A percentile compares a stretch with the other conserved stretches of the same genome.
Conservation (phyloP, 2,888 invertebrate species). For the Orthonevra nobilis region DNA sequence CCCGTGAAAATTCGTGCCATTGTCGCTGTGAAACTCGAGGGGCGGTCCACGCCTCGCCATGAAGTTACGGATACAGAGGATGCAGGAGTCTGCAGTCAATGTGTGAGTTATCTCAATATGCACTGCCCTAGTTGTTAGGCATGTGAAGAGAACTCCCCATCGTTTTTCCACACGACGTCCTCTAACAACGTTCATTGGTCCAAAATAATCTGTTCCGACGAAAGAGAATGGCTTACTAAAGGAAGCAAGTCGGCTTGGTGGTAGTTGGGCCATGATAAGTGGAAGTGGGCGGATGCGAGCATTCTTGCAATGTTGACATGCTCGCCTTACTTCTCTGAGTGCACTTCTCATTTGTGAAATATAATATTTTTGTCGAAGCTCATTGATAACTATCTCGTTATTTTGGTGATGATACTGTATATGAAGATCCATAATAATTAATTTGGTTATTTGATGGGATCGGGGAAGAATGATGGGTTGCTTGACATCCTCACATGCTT, state of each 20-base stretch:
- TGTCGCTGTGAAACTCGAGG: too few relatives aligned
- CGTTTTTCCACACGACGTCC: too few relatives aligned
- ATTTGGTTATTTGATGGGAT: not conserved
- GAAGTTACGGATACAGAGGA: not conserved
- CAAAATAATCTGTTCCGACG: too few relatives aligned
- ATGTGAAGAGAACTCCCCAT: too few relatives aligned
- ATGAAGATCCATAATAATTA: not conserved
- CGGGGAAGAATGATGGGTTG: constrained; percentile 12
- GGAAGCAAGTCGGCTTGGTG: too few relatives aligned
- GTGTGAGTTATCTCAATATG: too few relatives aligned
- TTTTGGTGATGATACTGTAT: constrained; percentile 13
- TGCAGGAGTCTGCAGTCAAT: not conserved
- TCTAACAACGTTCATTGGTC: too few relatives aligned
- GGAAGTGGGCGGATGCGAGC: too few relatives aligned
- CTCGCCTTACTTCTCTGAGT: not conserved
- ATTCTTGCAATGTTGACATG: too few relatives aligned
- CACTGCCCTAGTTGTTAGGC: too few relatives aligned
- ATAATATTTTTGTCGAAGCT: not conserved
- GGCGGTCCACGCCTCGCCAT: not conserved
- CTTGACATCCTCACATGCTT: not conserved
- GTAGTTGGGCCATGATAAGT: too few relatives aligned
- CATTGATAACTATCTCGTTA: constrained; percentile 7
- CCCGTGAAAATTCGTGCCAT: not conserved
- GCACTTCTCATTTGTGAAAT: constrained; percentile 5
- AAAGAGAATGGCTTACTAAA: too few relatives aligned